Evolutionary conservation across 2,888 invertebrate species (phyloP).

Genomic region (Drosophila multiciliata): DNA sequence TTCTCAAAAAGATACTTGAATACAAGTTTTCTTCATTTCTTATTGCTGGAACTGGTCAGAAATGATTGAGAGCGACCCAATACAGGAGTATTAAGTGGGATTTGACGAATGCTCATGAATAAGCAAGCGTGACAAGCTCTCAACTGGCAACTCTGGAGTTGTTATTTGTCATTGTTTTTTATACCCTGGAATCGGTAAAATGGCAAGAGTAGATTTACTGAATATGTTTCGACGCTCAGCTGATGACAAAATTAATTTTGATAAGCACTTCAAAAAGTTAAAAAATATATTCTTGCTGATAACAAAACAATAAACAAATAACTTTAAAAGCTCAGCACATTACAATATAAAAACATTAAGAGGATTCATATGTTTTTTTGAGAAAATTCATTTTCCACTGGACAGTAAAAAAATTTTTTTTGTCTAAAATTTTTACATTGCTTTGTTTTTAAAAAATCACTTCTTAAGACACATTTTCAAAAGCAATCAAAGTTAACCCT

Average conservation of each 20-base stretch:
- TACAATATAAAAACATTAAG: background rate
- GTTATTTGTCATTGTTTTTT: slow-evolving; percentile 2
- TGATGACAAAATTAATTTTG: background rate
- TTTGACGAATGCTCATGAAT: slow-evolving; percentile 76
- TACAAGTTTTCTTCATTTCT: slow-evolving; percentile 29
- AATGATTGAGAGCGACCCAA: slow-evolving; percentile 66
- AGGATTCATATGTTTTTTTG: background rate
- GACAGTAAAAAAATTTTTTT: background rate
- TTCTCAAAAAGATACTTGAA: slow-evolving; percentile 39
- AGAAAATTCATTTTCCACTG: background rate
- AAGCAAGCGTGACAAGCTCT: slow-evolving; percentile 58
- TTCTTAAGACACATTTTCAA: background rate
- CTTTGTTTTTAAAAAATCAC: background rate
- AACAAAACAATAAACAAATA: background rate
- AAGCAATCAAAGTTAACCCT: background rate
- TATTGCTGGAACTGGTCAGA: slow-evolving; percentile 50
- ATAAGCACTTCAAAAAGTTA: background rate
- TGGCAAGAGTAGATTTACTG: fast-evolving
- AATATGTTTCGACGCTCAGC: background rate
- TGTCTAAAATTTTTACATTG: background rate
- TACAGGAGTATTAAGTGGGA: slow-evolving; percentile 74
- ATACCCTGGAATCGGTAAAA: slow-evolving; percentile 15
- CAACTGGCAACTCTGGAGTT: slow-evolving; percentile 20
- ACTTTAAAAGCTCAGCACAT: too few species aligned
- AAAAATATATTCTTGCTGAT: background rate